Evolutionary conservation across 2,113 vertebrate species (phyloP).

Genomic region (Myotis davidii): DNA sequence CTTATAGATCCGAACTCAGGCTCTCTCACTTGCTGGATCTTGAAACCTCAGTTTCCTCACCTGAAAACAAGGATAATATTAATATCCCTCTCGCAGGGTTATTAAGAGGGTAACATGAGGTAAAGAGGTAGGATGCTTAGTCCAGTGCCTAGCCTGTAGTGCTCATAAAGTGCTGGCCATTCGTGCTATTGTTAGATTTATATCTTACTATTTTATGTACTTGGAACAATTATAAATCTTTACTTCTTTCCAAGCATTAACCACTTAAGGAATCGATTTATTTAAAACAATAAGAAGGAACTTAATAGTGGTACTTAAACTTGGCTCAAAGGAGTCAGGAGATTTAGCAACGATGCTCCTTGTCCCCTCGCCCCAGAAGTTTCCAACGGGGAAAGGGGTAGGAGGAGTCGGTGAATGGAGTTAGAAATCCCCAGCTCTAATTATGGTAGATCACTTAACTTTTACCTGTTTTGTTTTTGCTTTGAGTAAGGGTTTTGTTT

Average conservation of each 20-base stretch:
- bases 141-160: not conserved
- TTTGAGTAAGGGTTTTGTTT: not conserved
- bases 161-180: not conserved
- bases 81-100: not conserved
- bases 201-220: not conserved
- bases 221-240: not conserved
- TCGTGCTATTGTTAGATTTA: not conserved
- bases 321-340: not conserved
- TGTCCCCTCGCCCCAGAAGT: not conserved
- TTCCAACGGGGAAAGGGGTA: not conserved
- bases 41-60: not conserved
- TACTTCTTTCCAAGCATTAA: constrained; percentile 16
- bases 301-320: not conserved
- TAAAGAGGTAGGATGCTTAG: not conserved
- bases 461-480: not conserved
- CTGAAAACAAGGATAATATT: not conserved
- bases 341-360: not conserved
- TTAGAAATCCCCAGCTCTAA: not conserved
- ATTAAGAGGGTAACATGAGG: not conserved
- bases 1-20: not conserved
- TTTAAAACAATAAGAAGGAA: constrained; percentile 32
- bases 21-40: not conserved
- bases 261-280: not conserved
- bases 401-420: not conserved
- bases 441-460: not conserved